phyloP scores from a whole-genome alignment of 2,113 vertebrate species.

The Pluvianellus socialis region DNA sequence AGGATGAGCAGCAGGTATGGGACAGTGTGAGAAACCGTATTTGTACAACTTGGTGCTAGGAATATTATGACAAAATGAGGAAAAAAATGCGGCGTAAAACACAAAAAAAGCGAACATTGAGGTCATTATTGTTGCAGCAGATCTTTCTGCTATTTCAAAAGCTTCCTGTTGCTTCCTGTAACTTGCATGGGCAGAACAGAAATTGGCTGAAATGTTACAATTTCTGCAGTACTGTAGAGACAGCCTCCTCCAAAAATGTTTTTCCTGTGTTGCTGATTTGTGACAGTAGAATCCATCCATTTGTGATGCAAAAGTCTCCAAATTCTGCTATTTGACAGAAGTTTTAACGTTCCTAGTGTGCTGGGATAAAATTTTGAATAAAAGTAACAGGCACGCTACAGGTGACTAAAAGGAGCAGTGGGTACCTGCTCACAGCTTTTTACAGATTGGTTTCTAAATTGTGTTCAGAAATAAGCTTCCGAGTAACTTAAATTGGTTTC shows the following conservation, averaged over 20 bases:
- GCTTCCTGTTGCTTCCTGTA: constrained; percentile 44
- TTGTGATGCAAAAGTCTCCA: neutral
- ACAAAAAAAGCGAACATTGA: neutral
- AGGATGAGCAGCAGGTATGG: constrained; percentile 86
- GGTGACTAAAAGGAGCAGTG: neutral
- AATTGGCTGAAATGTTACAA: neutral
- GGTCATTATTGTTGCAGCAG: constrained; percentile 24
- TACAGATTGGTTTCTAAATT: neutral
- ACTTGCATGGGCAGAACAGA: neutral
- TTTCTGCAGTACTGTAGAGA: neutral
- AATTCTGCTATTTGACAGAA: neutral
- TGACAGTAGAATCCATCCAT: neutral
- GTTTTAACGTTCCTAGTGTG: neutral
- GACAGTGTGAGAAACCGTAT: neutral
- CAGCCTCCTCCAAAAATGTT: neutral
- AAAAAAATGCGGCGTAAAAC: neutral
- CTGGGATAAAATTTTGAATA: neutral
- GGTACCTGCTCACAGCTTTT: neutral
- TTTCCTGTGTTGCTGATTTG: neutral
- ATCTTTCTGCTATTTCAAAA: constrained; percentile 42
- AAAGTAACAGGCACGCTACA: neutral
- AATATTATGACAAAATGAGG: neutral
- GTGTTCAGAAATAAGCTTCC: neutral
- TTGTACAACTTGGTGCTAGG: neutral
- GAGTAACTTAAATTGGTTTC: neutral